Base-by-base conservation (phyloP, 2,797 vertebrate species). In the Megaceryle alcyon region DNA sequence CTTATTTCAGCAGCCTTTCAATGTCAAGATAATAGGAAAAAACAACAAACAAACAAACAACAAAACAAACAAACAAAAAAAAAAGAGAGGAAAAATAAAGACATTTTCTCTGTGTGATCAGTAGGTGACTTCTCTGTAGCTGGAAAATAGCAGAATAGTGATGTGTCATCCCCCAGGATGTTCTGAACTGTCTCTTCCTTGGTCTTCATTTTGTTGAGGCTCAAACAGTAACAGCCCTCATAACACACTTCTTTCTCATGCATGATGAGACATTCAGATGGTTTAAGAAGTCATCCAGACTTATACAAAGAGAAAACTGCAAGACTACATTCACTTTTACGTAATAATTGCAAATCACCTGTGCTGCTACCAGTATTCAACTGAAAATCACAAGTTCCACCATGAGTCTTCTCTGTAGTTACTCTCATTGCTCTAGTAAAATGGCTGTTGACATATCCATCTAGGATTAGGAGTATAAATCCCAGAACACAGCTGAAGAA, bases 211-310 rank as follows among this genome's bases (percentile, higher is more conserved):
- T 35, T 72, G 5, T 5, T 80, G 29, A 65, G 3, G 7, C 18
- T 70, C n/a, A 29, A 13, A 68, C 26, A 44, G 7, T 37, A 82
- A 49, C 4, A 91, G 5, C 8, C 7, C 10, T 59, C 25, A 29
- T 22, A 88, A n/a, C 2, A 1, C 4, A 46, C 1, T 15, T 28
- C 81, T 76, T 66, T 63, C 29, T 48, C 6, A 10, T 23, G 23
- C 28, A 44, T 0, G 1, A 26, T 28, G 28, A 81, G 21, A 33
- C 0, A 1, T 44, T 25, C 33, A 53, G 6, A 9, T 72, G 56
- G 10, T 33, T 68, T 41, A 41, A 66, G 35, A 81, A 60, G 10
- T 54, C 63, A 39, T 79, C 16, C 21, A 76, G 29, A 76, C 26
- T 37, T 19, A 35, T 5, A 69, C 23, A 78, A 75, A 75, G 5